A percentile compares a stretch with the other conserved stretches of the same genome.
Conservation (phyloP, 2,113 vertebrate species). For the Lipophrys pholis region DNA sequence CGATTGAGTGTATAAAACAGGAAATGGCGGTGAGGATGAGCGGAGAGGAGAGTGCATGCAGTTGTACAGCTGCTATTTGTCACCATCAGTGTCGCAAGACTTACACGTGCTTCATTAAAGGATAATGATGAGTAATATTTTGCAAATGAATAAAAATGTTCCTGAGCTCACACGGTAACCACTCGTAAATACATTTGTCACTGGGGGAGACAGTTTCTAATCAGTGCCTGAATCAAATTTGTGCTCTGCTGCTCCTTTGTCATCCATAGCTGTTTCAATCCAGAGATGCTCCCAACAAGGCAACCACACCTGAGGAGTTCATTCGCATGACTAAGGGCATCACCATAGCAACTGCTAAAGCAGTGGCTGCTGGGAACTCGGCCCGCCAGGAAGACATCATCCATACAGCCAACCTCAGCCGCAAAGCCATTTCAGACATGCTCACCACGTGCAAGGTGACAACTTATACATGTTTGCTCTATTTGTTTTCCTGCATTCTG, state of each 20-base stretch:
- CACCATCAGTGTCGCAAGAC: not conserved
- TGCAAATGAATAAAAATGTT: not conserved
- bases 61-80: not conserved
- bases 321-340: constrained; percentile 99
- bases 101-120: not conserved
- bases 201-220: not conserved
- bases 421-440: constrained; percentile 97
- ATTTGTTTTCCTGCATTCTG: not conserved
- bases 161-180: not conserved
- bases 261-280: constrained; percentile 90
- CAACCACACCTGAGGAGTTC: constrained; percentile 95
- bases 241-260: not conserved
- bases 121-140: not conserved
- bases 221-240: not conserved
- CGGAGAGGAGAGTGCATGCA: not conserved
- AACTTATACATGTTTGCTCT: not conserved
- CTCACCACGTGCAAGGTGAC: constrained; percentile 86
- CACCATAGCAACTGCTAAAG: constrained; percentile 98
- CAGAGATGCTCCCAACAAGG: constrained; percentile 89
- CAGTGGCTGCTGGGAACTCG: constrained; percentile 96
- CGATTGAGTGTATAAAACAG: constrained; percentile 97
- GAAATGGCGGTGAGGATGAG: constrained; percentile 88
- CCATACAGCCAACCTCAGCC: constrained; percentile 96
- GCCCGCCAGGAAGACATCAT: constrained; percentile 97
- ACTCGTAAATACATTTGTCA: not conserved